Conservation (phyloP, 1,140 invertebrate species). For the Archegozetes longisetosus region DNA sequence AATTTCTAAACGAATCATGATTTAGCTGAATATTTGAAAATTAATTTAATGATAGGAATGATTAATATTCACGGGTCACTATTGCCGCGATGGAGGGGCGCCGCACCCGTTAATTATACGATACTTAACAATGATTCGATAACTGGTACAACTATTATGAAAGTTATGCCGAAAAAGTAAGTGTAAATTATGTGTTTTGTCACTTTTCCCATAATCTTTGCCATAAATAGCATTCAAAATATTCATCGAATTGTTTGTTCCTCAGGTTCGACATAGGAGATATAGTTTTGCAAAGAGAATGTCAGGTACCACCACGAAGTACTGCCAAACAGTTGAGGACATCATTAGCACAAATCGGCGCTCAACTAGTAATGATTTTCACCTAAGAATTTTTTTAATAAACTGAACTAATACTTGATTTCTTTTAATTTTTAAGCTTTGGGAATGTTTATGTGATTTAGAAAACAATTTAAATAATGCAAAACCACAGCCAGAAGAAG, state of each 20-base stretch:
- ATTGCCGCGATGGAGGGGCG: conserved; percentile 79
- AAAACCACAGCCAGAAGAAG: conserved; percentile 38
- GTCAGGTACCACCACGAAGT: conserved; percentile 42
- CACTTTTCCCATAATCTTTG: too few species aligned
- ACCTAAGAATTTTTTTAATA: conserved; percentile 4
- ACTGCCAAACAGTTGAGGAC: conserved; percentile 46
- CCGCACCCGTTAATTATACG: conserved; percentile 67
- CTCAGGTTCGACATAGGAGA: conserved; percentile 68
- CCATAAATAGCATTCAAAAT: background rate
- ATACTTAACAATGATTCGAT: conserved; percentile 59
- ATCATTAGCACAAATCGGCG: conserved; percentile 48
- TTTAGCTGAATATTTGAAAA: conserved; percentile 3
- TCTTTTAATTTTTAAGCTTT: conserved; percentile 28
- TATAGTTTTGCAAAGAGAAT: conserved; percentile 47
- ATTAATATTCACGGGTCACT: conserved; percentile 81
- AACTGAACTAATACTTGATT: background rate
- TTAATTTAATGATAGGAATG: conserved; percentile 49
- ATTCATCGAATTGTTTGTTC: conserved; percentile 6
- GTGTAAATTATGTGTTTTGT: background rate
- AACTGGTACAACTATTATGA: conserved; percentile 77
- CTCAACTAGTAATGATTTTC: conserved; percentile 33
- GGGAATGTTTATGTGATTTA: conserved; percentile 43
- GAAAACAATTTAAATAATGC: conserved; percentile 39
- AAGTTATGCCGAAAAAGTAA: conserved; percentile 39
- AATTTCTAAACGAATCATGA: conserved; percentile 4